These are phyloP conservation scores for Nerophis ophidion DNA, from an alignment of 2,113 vertebrate species.

Conservation along the genomic window DNA sequence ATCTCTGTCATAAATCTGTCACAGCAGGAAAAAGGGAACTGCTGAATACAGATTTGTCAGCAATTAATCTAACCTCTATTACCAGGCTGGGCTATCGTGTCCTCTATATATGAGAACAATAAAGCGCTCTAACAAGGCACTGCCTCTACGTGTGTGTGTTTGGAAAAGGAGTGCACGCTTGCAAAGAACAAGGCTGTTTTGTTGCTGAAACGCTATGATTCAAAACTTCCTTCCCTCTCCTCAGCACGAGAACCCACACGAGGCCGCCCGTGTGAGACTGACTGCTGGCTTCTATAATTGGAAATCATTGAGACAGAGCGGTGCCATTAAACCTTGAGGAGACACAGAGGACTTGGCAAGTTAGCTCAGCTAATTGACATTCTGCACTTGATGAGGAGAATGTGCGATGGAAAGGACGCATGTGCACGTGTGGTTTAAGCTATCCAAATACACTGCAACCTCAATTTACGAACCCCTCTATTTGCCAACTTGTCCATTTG, in stretches of 20 bases:
- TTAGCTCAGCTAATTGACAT: conserved; percentile 17
- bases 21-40: conserved; percentile 62
- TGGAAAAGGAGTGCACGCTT: background rate
- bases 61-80: conserved; percentile 74
- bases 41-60: conserved; percentile 68
- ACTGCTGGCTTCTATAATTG: conserved; percentile 8
- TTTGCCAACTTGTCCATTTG: too few species aligned
- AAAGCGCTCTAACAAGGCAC: conserved; percentile 40
- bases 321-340: conserved; percentile 32
- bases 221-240: conserved; percentile 6
- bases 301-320: conserved; percentile 21
- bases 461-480: too few species aligned
- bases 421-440: background rate
- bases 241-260: background rate
- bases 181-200: conserved; percentile 11
- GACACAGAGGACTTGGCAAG: conserved; percentile 2
- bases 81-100: conserved; percentile 67
- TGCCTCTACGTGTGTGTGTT: conserved; percentile 28
- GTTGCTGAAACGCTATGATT: conserved; percentile 13
- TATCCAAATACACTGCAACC: too few species aligned
- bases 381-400: conserved; percentile 23
- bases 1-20: conserved; percentile 72
- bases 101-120: conserved; percentile 55
- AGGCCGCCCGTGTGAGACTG: conserved; percentile 1
- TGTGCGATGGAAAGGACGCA: conserved; percentile 8